phyloP scores from a whole-genome alignment of 2,113 vertebrate species.

The Hippocampus abdominalis region DNA sequence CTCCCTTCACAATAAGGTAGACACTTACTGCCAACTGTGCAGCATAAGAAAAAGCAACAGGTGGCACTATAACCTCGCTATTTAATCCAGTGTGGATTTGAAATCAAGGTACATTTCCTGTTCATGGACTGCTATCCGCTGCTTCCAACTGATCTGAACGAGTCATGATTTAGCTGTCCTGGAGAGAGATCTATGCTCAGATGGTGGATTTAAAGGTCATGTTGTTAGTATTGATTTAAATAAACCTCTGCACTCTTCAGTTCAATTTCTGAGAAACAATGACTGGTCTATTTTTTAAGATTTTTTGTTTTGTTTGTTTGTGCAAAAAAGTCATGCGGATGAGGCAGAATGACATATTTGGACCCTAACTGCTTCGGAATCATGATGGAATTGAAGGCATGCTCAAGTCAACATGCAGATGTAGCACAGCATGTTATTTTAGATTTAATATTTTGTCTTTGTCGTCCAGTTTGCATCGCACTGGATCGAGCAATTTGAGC shows the following conservation, averaged over 20 bases:
- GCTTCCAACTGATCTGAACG: not conserved
- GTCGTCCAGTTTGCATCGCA: not conserved
- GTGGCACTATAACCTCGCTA: not conserved
- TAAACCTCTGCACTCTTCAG: not conserved
- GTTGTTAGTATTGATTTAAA: not conserved
- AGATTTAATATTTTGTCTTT: not conserved
- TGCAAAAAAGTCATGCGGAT: not conserved
- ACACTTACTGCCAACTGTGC: not conserved
- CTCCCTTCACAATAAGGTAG: not conserved
- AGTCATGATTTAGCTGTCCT: slow-evolving; percentile 9
- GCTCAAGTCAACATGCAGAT: not conserved
- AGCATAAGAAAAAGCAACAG: not conserved
- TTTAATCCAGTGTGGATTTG: not conserved
- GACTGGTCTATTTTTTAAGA: not conserved
- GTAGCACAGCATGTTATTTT: not conserved
- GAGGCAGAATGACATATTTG: not conserved
- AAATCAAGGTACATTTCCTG: not conserved
- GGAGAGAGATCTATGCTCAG: slow-evolving; percentile 9
- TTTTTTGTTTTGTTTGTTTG: not conserved
- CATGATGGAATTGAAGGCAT: not conserved
- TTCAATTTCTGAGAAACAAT: not conserved
- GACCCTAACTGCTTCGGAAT: not conserved
- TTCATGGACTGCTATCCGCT: not conserved
- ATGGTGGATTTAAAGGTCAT: slow-evolving; percentile 32
- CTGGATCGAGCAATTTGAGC: too few species aligned